phyloP scores from a whole-genome alignment of 1,140 invertebrate species.

The Ooceraea biroi region DNA sequence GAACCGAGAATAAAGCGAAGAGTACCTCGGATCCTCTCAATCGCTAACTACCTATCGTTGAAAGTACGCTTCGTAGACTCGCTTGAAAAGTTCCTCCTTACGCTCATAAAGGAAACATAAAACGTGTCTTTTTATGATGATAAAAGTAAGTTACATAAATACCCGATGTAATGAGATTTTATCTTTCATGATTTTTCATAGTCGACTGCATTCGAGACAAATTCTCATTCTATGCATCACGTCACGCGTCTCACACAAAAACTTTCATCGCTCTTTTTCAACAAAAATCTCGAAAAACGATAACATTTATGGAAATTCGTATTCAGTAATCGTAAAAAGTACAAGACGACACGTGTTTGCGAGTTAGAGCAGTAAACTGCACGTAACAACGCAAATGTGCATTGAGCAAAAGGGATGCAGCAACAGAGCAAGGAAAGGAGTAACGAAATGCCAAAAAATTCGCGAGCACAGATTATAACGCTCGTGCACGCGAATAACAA shows the following conservation, averaged over 20 bases:
- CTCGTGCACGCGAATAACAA: neutral
- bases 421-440: constrained; percentile 7
- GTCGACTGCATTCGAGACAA: neutral
- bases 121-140: constrained; percentile 20
- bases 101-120: constrained; percentile 2
- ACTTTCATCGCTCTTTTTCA: neutral
- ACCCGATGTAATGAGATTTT: constrained; percentile 34
- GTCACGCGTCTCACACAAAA: neutral
- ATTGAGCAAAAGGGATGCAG: neutral
- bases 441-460: constrained; percentile 43
- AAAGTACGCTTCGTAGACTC: constrained; percentile 4
- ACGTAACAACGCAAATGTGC: neutral
- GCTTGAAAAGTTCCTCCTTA: neutral
- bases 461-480: neutral
- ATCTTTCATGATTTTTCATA: constrained; percentile 13
- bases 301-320: neutral
- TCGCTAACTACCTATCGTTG: constrained; percentile 43
- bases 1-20: constrained; percentile 27
- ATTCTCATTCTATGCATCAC: constrained; percentile 23
- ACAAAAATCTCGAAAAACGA: too few species aligned
- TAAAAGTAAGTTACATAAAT: constrained; percentile 41
- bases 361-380: neutral
- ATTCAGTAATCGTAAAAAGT: neutral
- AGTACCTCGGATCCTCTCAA: constrained; percentile 30
- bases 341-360: neutral